Percentiles rank a stretch among this genome's conserved stretches.
phyloP scores from a whole-genome alignment of 2,113 vertebrate genomes.

The Mesocricetus auratus region DNA sequence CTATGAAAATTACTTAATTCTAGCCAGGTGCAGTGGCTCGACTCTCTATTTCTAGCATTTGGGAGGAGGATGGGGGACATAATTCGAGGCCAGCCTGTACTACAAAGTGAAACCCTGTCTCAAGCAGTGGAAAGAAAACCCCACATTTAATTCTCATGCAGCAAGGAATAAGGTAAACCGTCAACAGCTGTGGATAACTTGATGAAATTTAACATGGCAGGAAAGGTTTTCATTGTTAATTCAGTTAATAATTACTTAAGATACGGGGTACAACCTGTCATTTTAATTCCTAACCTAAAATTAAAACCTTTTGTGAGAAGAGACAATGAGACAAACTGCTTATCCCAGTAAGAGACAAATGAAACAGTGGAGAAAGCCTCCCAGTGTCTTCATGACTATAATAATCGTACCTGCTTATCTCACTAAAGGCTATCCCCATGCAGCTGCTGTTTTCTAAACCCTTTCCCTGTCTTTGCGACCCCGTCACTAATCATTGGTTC shows the following conservation, averaged over 20 bases:
- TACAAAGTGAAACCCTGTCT: neutral
- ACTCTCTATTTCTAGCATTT: neutral
- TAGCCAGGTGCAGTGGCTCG: neutral
- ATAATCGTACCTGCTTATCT: neutral
- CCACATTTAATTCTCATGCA: neutral
- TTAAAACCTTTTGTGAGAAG: constrained; percentile 1
- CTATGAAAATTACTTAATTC: constrained; percentile 15
- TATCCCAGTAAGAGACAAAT: neutral
- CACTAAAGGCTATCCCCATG: neutral
- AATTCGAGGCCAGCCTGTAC: neutral
- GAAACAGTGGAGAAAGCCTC: constrained; percentile 37
- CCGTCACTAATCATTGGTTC: neutral
- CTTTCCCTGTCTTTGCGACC: neutral
- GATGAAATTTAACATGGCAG: neutral
- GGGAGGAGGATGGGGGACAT: neutral
- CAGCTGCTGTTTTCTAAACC: neutral
- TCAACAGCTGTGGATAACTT: neutral
- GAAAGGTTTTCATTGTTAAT: neutral
- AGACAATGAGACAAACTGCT: neutral
- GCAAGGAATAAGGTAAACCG: neutral
- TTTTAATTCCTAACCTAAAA: constrained; percentile 15
- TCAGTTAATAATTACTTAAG: neutral
- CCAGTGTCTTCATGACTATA: neutral
- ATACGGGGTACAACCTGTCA: neutral
- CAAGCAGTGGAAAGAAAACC: neutral